phyloP scores from a whole-genome alignment of 2,797 vertebrate species.

The Eulemur rubriventer region DNA sequence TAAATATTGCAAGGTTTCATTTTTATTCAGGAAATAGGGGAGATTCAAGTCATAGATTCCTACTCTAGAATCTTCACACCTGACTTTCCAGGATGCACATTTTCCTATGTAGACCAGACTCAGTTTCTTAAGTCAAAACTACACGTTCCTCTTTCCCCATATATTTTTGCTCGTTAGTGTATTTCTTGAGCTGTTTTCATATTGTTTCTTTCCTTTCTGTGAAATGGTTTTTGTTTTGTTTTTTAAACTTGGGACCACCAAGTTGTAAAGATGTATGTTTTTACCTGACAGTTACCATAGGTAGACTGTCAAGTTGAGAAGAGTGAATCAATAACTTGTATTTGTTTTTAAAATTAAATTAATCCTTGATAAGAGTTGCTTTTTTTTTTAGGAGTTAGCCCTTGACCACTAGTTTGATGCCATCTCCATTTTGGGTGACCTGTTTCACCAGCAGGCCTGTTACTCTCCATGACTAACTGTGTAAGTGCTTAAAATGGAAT shows the following conservation, averaged over 20 bases:
- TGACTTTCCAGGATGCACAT: slow-evolving; percentile 67
- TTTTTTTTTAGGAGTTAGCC: slow-evolving; percentile 78
- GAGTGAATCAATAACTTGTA: slow-evolving; percentile 76
- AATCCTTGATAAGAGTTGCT: slow-evolving; percentile 74
- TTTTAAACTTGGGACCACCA: slow-evolving; percentile 81
- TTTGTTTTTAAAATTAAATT: slow-evolving; percentile 77
- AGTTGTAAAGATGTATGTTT: slow-evolving; percentile 82
- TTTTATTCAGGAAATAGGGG: slow-evolving; percentile 68
- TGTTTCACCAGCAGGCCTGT: slow-evolving; percentile 84
- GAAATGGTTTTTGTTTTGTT: slow-evolving; percentile 80
- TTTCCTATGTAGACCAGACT: slow-evolving; percentile 51
- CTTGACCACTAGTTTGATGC: slow-evolving; percentile 79
- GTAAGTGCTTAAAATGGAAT: slow-evolving; percentile 87
- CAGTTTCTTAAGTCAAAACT: slow-evolving; percentile 69
- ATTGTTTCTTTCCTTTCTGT: slow-evolving; percentile 85
- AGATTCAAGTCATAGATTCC: slow-evolving; percentile 63
- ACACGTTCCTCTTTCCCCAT: slow-evolving; percentile 53
- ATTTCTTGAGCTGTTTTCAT: slow-evolving; percentile 86
- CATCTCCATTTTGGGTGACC: slow-evolving; percentile 82
- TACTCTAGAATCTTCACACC: slow-evolving; percentile 51
- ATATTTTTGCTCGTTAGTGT: slow-evolving; percentile 80
- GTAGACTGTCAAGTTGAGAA: slow-evolving; percentile 66
- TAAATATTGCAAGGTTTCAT: slow-evolving; percentile 62
- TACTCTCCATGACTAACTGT: slow-evolving; percentile 83
- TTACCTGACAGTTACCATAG: slow-evolving; percentile 72